Conservation (phyloP, 2,797 vertebrate genomes). For the Oophaga sylvatica region DNA sequence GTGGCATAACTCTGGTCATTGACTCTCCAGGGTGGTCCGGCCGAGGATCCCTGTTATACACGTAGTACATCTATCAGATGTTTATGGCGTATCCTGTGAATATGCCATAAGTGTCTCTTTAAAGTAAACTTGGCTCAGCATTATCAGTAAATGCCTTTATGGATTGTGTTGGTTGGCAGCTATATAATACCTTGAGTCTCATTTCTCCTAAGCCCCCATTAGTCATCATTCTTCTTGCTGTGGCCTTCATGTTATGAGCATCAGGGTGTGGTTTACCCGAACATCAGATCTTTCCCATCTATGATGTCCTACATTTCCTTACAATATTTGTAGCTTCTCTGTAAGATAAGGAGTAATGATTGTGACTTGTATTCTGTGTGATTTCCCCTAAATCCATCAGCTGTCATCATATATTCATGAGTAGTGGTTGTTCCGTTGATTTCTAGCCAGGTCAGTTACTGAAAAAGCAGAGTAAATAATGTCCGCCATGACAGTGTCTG, state of each 20-base stretch:
- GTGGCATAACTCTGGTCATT: no score
- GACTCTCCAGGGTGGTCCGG: no score
- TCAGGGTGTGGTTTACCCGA: conserved; percentile 8
- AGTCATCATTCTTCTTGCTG: not conserved
- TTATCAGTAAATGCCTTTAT: not conserved
- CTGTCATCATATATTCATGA: no score
- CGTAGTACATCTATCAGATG: no score
- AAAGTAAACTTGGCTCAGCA: not conserved
- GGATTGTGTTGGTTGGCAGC: not conserved
- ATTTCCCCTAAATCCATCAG: no score
- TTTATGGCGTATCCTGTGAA: no score
- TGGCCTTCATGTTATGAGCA: not conserved
- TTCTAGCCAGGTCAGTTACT: no score
- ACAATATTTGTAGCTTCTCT: not conserved
- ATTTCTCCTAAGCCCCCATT: not conserved
- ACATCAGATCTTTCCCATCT: not conserved
- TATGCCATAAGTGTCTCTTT: not conserved
- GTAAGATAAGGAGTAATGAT: not conserved
- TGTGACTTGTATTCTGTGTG: not conserved
- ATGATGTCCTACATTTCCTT: not conserved
- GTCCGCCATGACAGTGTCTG: no score
- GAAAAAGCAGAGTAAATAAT: no score
- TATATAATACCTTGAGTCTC: not conserved
- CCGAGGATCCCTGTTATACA: no score
- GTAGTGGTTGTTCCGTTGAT: no score